Conservation (phyloP, 2,888 invertebrate genomes). For the Fragum sueziense region DNA sequence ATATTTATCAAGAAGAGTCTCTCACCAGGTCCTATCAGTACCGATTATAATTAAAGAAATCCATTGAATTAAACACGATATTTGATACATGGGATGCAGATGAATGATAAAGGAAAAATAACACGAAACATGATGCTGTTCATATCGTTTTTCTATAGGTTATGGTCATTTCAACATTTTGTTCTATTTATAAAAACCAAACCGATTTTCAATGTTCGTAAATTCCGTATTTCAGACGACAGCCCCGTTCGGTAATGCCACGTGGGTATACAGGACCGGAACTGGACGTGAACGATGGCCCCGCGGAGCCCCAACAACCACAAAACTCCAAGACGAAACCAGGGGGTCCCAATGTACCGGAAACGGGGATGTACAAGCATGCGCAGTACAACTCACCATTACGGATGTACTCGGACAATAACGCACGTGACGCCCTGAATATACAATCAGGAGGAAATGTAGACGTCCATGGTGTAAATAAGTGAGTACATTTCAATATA, state of each 20-base stretch:
- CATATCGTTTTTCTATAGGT: no score
- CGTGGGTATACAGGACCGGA: constrained; percentile 63
- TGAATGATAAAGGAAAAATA: no score
- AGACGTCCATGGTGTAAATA: constrained; percentile 59
- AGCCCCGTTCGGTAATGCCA: constrained; percentile 65
- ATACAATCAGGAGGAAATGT: constrained; percentile 57
- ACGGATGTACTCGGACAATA: constrained; percentile 77
- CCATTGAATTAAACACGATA: no score
- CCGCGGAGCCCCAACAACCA: constrained; percentile 35
- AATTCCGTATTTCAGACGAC: constrained; percentile 59
- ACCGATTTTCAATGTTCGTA: no score
- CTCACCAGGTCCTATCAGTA: no score
- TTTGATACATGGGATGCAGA: no score
- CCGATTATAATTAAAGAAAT: no score
- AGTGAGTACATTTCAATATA: constrained; percentile 31
- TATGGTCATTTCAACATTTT: no score
- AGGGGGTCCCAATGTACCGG: constrained; percentile 45
- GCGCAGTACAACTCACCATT: constrained; percentile 80
- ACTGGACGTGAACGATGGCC: constrained; percentile 45
- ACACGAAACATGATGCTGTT: no score
- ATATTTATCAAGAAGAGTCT: no score
- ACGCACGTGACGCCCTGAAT: constrained; percentile 63
- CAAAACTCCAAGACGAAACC: constrained; percentile 41
- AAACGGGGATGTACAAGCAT: constrained; percentile 59
- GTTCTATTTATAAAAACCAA: no score